Evolutionary conservation across 2,113 vertebrate genomes (phyloP).

Genomic region (Centrocercus urophasianus): DNA sequence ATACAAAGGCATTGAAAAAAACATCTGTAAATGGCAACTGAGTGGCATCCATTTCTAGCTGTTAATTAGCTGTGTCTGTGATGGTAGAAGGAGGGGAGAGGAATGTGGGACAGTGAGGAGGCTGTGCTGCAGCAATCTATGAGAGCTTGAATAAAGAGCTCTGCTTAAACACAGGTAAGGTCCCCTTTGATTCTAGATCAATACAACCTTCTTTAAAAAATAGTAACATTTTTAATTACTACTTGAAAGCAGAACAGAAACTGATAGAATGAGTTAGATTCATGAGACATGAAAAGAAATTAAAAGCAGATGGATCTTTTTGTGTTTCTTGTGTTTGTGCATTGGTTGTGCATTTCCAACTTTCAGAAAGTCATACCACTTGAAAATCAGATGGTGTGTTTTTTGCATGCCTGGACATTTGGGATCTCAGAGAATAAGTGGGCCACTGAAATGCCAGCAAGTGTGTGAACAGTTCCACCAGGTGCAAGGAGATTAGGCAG

Average conservation of each 20-base stretch:
- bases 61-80: neutral
- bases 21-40: neutral
- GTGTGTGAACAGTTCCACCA: neutral
- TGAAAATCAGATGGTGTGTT: neutral
- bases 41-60: neutral
- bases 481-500: slow-evolving; percentile 8
- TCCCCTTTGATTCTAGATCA: neutral
- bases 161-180: neutral
- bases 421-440: neutral
- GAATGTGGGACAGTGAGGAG: neutral
- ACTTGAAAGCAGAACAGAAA: neutral
- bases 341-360: neutral
- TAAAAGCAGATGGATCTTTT: neutral
- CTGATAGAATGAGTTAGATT: neutral
- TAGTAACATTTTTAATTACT: neutral
- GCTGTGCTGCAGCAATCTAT: neutral
- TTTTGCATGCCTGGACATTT: slow-evolving; percentile 7
- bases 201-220: neutral
- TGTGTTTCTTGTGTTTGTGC: neutral
- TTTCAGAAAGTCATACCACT: neutral
- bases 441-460: neutral
- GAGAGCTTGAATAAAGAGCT: neutral
- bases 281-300: neutral
- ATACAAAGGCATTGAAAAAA: neutral
- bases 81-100: neutral